Percentiles rank a stretch among this genome's conserved stretches.
Evolutionary conservation across 1,140 invertebrate species (phyloP).

Genomic region (Heliconius nattereri): DNA sequence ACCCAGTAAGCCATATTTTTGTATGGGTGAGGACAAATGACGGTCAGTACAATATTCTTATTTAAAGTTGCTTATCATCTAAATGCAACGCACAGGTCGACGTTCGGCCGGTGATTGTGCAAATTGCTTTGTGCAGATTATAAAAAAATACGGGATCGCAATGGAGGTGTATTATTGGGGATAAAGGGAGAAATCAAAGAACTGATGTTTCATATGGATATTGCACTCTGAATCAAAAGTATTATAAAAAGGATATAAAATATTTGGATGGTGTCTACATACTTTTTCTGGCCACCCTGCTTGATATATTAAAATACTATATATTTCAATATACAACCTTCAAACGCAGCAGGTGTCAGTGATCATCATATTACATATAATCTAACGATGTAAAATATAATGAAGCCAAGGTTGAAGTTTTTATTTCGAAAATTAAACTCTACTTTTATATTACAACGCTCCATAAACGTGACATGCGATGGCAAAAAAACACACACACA

Average conservation of each 20-base stretch:
- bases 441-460: neutral
- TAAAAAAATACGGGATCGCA: neutral
- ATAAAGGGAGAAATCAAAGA: neutral
- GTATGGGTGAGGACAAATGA: constrained; percentile 55
- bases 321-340: too few relatives aligned
- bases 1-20: constrained; percentile 56
- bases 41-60: constrained; percentile 72
- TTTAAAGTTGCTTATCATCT: constrained; percentile 68
- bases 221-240: neutral
- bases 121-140: constrained; percentile 39
- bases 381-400: neutral
- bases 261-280: too few relatives aligned
- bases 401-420: neutral
- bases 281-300: too few relatives aligned
- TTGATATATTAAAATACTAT: too few relatives aligned
- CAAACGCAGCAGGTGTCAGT: neutral
- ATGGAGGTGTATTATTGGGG: neutral
- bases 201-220: neutral
- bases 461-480: constrained; percentile 18
- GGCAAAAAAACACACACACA: constrained; percentile 21
- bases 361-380: neutral
- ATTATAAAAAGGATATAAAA: too few relatives aligned
- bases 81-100: constrained; percentile 59
- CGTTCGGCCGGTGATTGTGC: constrained; percentile 56
- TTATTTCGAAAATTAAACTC: neutral